Evolutionary conservation across 2,113 vertebrate genomes (phyloP).

Genomic region (Macquaria australasica): DNA sequence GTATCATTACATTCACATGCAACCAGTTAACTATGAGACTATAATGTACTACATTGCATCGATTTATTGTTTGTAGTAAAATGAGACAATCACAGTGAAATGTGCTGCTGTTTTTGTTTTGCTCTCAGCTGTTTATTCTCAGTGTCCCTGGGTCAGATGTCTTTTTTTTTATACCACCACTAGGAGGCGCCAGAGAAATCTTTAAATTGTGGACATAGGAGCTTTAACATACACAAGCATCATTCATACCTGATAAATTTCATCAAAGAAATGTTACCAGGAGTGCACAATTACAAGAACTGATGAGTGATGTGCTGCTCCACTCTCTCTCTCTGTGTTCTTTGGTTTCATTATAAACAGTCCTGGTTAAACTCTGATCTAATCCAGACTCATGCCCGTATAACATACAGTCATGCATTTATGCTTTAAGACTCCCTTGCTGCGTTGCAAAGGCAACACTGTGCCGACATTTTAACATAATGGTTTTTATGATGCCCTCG

Average conservation of each 20-base stretch:
- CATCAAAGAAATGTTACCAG: background rate
- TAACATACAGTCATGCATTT: slow-evolving; percentile 40
- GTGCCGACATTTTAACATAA: slow-evolving; percentile 53
- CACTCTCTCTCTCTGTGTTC: slow-evolving; percentile 13
- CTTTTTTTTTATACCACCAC: background rate
- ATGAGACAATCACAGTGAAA: background rate
- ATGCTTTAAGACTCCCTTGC: slow-evolving; percentile 50
- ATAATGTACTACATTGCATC: background rate
- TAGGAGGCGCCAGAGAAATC: background rate
- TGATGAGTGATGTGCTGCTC: slow-evolving; percentile 7
- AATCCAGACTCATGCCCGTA: slow-evolving; percentile 15
- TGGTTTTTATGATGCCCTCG: slow-evolving; percentile 54
- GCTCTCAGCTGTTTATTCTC: background rate
- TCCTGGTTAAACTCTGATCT: slow-evolving; percentile 30
- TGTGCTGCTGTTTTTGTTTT: background rate
- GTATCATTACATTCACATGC: background rate
- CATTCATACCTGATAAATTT: background rate
- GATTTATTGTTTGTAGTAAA: background rate
- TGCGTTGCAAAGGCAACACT: slow-evolving; percentile 40
- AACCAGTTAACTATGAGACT: background rate
- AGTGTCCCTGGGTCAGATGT: background rate
- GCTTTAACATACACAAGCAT: background rate
- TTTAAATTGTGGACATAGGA: background rate
- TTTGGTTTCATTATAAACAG: slow-evolving; percentile 19
- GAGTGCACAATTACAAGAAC: background rate